Conservation (phyloP, 2,113 vertebrate genomes). For the Pristiophorus japonicus region DNA sequence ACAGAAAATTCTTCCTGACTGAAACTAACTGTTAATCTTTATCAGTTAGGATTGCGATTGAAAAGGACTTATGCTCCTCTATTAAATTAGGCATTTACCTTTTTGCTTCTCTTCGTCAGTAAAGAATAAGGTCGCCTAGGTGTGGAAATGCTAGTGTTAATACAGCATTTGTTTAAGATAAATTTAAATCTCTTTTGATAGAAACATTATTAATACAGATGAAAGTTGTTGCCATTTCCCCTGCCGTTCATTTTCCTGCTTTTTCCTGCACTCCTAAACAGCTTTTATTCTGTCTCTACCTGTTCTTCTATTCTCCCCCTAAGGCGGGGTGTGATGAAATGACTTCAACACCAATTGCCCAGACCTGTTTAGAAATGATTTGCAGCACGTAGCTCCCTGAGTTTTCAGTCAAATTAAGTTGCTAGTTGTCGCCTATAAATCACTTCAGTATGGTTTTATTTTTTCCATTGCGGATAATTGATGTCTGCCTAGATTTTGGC, state of each 20-base stretch:
- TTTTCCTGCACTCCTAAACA: conserved; percentile 39
- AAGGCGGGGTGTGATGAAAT: conserved; percentile 56
- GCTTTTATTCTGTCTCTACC: conserved; percentile 56
- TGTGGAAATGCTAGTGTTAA: neutral
- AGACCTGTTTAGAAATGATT: conserved; percentile 57
- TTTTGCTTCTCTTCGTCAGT: neutral
- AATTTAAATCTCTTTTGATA: neutral
- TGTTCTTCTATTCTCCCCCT: conserved; percentile 55
- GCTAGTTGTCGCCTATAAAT: conserved; percentile 18
- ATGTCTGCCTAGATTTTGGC: conserved; percentile 22
- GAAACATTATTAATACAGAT: neutral
- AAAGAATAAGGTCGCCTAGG: neutral
- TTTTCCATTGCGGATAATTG: conserved; percentile 11
- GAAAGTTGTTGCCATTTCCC: neutral
- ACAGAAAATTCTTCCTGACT: neutral
- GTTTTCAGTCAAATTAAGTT: conserved; percentile 6
- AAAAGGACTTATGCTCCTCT: neutral
- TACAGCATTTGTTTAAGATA: neutral
- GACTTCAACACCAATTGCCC: conserved; percentile 57
- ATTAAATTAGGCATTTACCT: neutral
- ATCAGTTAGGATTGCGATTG: neutral
- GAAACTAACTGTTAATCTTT: neutral
- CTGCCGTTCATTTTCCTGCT: neutral
- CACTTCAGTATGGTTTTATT: conserved; percentile 16
- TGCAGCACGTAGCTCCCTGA: neutral